Evolutionary conservation across 2,888 invertebrate genomes (phyloP), one percentile per base, ranked within the genome.

Genomic region (Apodemia zela): DNA sequence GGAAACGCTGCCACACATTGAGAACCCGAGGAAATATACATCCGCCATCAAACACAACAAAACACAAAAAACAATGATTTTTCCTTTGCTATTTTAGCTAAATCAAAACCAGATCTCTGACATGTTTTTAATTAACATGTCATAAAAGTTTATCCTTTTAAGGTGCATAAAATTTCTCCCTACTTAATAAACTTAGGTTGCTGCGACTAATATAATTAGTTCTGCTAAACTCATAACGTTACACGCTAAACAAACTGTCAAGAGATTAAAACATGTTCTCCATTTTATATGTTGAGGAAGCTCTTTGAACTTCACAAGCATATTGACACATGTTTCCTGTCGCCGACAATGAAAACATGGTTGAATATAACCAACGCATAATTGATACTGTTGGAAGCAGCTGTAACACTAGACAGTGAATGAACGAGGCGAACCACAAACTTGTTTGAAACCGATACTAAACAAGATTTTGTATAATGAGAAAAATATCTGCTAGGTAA

Each of bases 281-380:
- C 25, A 57, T 25, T 21, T 51, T 51, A 51, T 21, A 17, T 8
- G 13, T 11, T 15, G 11, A 17, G 21, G 8, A 42, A 59, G 35
- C 57, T 54, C 57, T 65, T 63, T 62, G 59, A 63, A 66, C 54
- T 61, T 45, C 62, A 67, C 69, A 71, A 73, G 21, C 47, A 47
- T 29, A 57, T 57, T 57, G 57, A 57, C 57, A 74, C 72, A 63
- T 68, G 71, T 71, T 75, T 77, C 73, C 76, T 75, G 72, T 67
- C 72, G 70, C 69, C 71, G 61, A 67, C 68, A 71, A 72, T 69
- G 63, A 63, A 65, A 69, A 63, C 66, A 68, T 62, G 65, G 65
- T 66, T 68, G 66, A 72, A 71, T 73, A 66, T 73, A 66, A 65
- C 59, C 49, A 57, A 15, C 15, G 49, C 29, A 65, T 68, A 66